Conservation (phyloP, 2,797 vertebrate species). For the Syngnathus rostellatus region DNA sequence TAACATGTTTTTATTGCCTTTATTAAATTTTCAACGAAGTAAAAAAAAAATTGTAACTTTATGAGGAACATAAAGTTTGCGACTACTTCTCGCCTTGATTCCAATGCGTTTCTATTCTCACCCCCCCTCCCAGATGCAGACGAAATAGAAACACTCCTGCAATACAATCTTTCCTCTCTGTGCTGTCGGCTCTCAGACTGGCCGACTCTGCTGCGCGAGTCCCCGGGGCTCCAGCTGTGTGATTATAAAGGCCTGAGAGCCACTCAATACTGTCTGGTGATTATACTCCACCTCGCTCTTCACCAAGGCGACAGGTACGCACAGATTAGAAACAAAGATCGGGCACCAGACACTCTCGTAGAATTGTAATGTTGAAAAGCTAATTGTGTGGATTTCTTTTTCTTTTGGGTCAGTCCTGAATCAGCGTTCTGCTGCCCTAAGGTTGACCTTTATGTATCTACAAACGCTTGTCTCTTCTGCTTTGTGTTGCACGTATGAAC, state of each 20-base stretch:
- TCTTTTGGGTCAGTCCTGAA: too few species aligned
- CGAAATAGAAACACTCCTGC: constrained; percentile 72
- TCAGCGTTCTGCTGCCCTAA: too few species aligned
- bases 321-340: constrained; percentile 10
- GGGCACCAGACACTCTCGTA: neutral
- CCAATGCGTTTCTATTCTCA: constrained; percentile 12
- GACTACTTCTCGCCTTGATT: neutral
- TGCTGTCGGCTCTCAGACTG: constrained; percentile 72
- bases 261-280: constrained; percentile 76
- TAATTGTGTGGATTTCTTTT: neutral
- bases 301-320: constrained; percentile 79
- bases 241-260: constrained; percentile 63
- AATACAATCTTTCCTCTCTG: constrained; percentile 70
- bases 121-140: constrained; percentile 56
- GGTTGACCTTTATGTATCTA: constrained; percentile 5
- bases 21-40: neutral
- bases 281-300: constrained; percentile 75
- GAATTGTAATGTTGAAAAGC: neutral
- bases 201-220: constrained; percentile 71
- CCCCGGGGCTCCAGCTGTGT: constrained; percentile 56
- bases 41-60: neutral
- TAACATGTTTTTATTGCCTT: neutral
- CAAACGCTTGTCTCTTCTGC: neutral
- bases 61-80: neutral
- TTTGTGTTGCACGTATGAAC: constrained; percentile 31